Base-by-base conservation (phyloP, 2,888 invertebrate species). In the Agonum fuliginosum region DNA sequence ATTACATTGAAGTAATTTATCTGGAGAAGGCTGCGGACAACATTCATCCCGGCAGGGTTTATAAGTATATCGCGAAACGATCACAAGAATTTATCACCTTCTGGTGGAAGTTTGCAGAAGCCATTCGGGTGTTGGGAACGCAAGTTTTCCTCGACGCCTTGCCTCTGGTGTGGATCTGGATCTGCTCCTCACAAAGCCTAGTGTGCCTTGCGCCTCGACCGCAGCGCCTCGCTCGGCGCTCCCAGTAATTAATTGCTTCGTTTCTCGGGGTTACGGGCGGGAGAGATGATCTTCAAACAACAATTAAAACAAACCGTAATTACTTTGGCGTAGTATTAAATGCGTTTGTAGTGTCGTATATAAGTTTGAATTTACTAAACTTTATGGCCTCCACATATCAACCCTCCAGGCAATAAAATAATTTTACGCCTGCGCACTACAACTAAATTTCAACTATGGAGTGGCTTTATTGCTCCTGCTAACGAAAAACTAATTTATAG, bases 281-380 rank as follows among this genome's bases (percentile, higher is more conserved):
- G 37, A 51, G 71, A 54, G 72, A 75, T 75, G 67, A 75, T 75
- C 75, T 75, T 75, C 75, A 75, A 75, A 75, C 75, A 75, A 75
- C 75, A 75, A 75, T 75, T 75, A 75, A 75, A 75, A 75, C 75
- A 75, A 74, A 75, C 75, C 75, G 75, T 75, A 75, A 75, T 75
- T 75, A 75, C 75, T 75, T 75, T 67, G 65, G 75, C 48, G 67
- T 48, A 75, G 67, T 67, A 75, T 75, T 75, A 75, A 75, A 75
- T 74, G 74, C 74, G 74, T 74, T 75, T 67, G 75, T 48, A 75
- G 75, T 75, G 75, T 75, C 75, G 75, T 75, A 75, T 75, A 75
- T 75, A 75, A 75, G 75, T 75, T 75, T 75, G 75, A 75, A 75
- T 75, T 75, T 75, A 67, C 48, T 67, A 67, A 75, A 75, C 67